Conservation (phyloP, 2,888 invertebrate species). For the Machimus rusticus region DNA sequence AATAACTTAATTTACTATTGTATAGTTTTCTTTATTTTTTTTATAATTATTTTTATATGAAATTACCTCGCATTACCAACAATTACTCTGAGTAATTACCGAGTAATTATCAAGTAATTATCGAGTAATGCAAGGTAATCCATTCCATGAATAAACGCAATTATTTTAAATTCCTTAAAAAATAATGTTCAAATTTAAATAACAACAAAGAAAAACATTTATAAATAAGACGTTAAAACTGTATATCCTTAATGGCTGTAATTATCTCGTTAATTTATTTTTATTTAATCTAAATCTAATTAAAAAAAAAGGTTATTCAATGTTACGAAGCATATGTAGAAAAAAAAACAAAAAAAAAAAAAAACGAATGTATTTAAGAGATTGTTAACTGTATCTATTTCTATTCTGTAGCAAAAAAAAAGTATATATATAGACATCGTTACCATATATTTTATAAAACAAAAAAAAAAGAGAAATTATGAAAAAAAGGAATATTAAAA, state of each 20-base stretch:
- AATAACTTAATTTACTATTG: too few relatives aligned
- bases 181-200: neutral
- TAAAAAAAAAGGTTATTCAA: neutral
- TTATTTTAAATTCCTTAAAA: too few relatives aligned
- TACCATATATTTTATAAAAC: constrained; percentile 14
- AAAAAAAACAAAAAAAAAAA: neutral
- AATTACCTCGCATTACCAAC: too few relatives aligned
- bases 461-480: neutral
- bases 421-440: neutral
- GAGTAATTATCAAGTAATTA: too few relatives aligned
- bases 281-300: neutral
- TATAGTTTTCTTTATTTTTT: too few relatives aligned
- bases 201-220: too few relatives aligned
- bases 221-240: neutral
- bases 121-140: too few relatives aligned
- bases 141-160: too few relatives aligned
- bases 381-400: neutral
- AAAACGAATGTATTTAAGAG: neutral
- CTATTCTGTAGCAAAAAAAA: neutral
- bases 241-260: neutral
- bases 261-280: neutral
- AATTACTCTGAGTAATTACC: too few relatives aligned
- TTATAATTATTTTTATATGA: too few relatives aligned
- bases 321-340: neutral
- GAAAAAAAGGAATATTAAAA: neutral